phyloP scores from a whole-genome alignment of 2,113 vertebrate species.

The Rattus rattus region DNA sequence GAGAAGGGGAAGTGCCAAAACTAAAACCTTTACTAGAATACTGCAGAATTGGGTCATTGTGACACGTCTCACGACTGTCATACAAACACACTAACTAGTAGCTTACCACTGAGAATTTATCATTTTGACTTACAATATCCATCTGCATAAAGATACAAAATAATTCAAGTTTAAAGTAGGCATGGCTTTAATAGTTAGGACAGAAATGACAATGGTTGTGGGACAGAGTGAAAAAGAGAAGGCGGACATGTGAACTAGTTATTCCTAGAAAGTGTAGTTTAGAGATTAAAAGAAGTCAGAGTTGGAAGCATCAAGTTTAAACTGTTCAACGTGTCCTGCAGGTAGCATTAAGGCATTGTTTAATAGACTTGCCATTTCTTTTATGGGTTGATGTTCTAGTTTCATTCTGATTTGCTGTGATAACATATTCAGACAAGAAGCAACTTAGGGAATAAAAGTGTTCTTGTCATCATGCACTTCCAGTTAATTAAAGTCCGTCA shows the following conservation, averaged over 20 bases:
- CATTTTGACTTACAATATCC: neutral
- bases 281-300: neutral
- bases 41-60: neutral
- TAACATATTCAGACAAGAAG: neutral
- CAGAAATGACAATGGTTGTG: neutral
- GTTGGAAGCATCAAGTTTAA: neutral
- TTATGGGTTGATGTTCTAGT: too few relatives aligned
- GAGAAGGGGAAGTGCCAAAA: neutral
- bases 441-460: neutral
- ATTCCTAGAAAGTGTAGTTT: neutral
- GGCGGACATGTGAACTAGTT: neutral
- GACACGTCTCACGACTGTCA: neutral
- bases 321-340: neutral
- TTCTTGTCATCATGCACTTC: neutral
- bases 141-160: neutral
- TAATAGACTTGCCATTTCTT: neutral
- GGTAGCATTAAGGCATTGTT: neutral
- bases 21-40: neutral
- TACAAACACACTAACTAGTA: neutral
- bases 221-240: neutral
- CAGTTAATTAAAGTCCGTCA: neutral
- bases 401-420: neutral
- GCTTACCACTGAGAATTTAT: neutral
- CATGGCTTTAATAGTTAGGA: neutral
- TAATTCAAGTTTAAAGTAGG: neutral